A percentile compares a stretch with the other conserved stretches of the same genome.
Evolutionary conservation across 2,888 invertebrate genomes (phyloP).

Genomic region (Nineta flava): DNA sequence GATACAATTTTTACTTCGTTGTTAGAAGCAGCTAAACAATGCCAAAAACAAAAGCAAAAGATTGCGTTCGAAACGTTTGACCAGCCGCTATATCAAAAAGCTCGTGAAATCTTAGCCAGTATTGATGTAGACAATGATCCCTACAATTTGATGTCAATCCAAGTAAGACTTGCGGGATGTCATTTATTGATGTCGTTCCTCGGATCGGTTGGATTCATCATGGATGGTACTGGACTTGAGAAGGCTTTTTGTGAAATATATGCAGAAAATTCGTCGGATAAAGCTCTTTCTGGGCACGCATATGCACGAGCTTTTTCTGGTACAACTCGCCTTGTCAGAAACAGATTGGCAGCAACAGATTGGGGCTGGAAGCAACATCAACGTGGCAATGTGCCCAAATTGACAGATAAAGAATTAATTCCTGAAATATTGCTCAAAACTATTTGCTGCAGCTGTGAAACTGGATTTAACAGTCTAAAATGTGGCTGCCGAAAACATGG

Average conservation of each 20-base stretch:
- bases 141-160: conserved; percentile 11
- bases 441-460: no score
- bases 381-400: no score
- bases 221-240: conserved; percentile 20
- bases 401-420: no score
- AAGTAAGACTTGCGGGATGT: conserved; percentile 19
- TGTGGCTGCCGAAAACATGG: no score
- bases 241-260: conserved; percentile 15
- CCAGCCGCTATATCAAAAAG: conserved; percentile 18
- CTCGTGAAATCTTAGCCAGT: conserved; percentile 16
- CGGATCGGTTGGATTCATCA: conserved; percentile 20
- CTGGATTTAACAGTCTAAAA: no score
- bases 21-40: conserved; percentile 14
- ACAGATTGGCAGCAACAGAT: no score
- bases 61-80: conserved; percentile 16
- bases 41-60: conserved; percentile 7
- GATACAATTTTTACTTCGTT: conserved; percentile 18
- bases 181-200: conserved; percentile 21
- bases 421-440: no score
- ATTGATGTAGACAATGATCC: conserved; percentile 14
- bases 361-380: no score
- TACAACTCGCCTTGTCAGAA: conserved; percentile 15
- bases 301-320: conserved; percentile 16
- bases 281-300: conserved; percentile 19
- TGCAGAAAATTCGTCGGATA: conserved; percentile 17